phyloP scores from a whole-genome alignment of 1,140 invertebrate species.

The Dendrolimus punctatus region DNA sequence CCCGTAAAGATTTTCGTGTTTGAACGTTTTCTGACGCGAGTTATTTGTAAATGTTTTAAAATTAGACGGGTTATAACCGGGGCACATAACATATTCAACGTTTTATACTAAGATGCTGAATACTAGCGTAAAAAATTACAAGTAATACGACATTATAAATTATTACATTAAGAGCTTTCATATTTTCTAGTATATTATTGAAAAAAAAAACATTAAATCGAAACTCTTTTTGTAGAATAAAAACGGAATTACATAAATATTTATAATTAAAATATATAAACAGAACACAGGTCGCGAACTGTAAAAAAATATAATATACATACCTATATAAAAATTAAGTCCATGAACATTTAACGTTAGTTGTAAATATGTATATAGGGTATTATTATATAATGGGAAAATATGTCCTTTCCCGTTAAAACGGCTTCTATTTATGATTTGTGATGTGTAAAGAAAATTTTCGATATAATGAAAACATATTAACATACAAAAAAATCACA shows the following conservation, averaged over 20 bases:
- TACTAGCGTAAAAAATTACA: too few species aligned
- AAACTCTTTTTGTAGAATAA: constrained; percentile 5
- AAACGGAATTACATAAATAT: constrained; percentile 7
- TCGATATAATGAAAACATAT: constrained; percentile 14
- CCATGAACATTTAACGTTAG: constrained; percentile 32
- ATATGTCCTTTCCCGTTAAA: constrained; percentile 30
- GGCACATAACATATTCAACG: too few species aligned
- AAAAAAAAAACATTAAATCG: too few species aligned
- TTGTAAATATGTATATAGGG: constrained; percentile 60
- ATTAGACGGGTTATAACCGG: too few species aligned
- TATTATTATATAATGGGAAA: constrained; percentile 24
- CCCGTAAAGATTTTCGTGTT: too few species aligned
- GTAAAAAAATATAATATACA: constrained; percentile 11
- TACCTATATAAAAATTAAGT: constrained; percentile 17
- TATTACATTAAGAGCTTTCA: too few species aligned
- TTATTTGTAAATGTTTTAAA: too few species aligned
- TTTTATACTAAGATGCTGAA: too few species aligned
- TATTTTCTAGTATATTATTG: too few species aligned
- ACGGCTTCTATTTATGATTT: constrained; percentile 46
- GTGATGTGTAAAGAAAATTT: constrained; percentile 40
- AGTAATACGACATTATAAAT: too few species aligned
- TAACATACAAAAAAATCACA: constrained; percentile 41
- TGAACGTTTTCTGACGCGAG: too few species aligned
- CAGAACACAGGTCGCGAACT: constrained; percentile 6
- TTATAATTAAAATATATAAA: constrained; percentile 11